Percentiles rank a stretch among this genome's conserved stretches.
phyloP scores from a whole-genome alignment of 2,797 vertebrate genomes.

The Aratinga solstitialis region DNA sequence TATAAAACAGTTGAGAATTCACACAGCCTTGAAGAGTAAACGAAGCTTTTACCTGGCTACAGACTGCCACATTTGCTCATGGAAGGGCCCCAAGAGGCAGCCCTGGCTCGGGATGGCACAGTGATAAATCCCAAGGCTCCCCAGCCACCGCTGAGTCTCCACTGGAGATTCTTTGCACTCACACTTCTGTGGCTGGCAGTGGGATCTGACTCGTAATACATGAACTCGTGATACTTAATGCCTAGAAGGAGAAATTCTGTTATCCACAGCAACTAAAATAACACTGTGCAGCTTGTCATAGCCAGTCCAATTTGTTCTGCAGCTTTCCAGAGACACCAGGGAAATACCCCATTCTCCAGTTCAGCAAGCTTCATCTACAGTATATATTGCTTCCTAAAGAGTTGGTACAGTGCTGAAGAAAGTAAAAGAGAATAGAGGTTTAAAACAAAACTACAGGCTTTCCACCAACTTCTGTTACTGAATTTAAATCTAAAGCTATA shows the following conservation, averaged over 20 bases:
- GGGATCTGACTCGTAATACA: background rate
- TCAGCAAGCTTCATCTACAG: constrained; percentile 55
- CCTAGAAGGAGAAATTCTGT: constrained; percentile 60
- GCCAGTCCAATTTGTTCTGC: constrained; percentile 60
- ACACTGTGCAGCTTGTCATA: constrained; percentile 60
- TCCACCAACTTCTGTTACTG: background rate
- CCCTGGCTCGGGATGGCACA: background rate
- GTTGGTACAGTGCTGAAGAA: background rate
- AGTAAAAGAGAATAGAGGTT: background rate
- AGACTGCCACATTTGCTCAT: accelerated
- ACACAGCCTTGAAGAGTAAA: background rate
- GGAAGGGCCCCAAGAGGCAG: background rate
- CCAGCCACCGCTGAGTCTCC: accelerated
- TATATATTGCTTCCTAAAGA: constrained; percentile 54
- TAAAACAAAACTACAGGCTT: background rate
- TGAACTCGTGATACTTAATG: constrained; percentile 15
- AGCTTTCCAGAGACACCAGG: constrained; percentile 54
- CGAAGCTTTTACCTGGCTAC: background rate
- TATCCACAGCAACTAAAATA: constrained; percentile 57
- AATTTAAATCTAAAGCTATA: constrained; percentile 21
- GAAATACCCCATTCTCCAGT: constrained; percentile 60
- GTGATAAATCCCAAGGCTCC: background rate
- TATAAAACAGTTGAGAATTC: background rate
- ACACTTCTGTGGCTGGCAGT: background rate
- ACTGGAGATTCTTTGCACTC: background rate